phyloP scores from a whole-genome alignment of 35 echinoderm and acorn worm species.

The Chiridota heheva region DNA sequence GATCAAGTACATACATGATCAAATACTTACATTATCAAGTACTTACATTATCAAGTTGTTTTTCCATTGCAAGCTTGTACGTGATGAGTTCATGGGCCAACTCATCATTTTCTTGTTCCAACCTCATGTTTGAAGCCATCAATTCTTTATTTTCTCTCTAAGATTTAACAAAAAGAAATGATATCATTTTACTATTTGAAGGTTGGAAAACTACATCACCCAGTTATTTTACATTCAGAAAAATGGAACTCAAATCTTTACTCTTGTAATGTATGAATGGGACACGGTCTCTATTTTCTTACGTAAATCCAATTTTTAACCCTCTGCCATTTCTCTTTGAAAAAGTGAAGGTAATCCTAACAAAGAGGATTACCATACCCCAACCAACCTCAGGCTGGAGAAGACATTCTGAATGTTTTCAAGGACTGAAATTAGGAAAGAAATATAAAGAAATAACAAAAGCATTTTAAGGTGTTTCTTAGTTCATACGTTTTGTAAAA shows the following conservation, averaged over 20 bases:
- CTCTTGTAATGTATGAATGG: too few species aligned
- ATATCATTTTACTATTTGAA: not conserved
- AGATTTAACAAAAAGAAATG: conserved; percentile 1
- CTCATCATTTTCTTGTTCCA: conserved; percentile 95
- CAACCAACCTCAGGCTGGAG: too few species aligned
- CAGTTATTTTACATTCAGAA: not conserved
- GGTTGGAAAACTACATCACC: not conserved
- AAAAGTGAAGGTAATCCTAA: too few species aligned
- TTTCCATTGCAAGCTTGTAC: conserved; percentile 75
- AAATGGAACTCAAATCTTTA: too few species aligned
- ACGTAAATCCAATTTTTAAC: too few species aligned
- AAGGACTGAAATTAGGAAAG: too few species aligned
- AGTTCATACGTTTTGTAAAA: too few species aligned
- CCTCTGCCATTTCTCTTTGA: too few species aligned
- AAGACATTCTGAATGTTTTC: too few species aligned
- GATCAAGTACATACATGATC: not conserved
- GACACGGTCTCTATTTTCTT: too few species aligned
- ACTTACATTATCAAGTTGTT: conserved; percentile 86
- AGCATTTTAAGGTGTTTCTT: too few species aligned
- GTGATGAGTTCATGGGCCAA: conserved; percentile 90
- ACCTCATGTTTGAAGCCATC: conserved; percentile 77
- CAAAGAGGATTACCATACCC: not conserved
- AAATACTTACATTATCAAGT: not conserved
- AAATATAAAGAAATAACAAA: too few species aligned
- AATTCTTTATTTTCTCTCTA: conserved; percentile 89